These are phyloP conservation scores for Sanderia malayensis DNA, from an alignment of 30 jellyfish, hydroid and myxozoan species.

Conservation along the genomic window DNA sequence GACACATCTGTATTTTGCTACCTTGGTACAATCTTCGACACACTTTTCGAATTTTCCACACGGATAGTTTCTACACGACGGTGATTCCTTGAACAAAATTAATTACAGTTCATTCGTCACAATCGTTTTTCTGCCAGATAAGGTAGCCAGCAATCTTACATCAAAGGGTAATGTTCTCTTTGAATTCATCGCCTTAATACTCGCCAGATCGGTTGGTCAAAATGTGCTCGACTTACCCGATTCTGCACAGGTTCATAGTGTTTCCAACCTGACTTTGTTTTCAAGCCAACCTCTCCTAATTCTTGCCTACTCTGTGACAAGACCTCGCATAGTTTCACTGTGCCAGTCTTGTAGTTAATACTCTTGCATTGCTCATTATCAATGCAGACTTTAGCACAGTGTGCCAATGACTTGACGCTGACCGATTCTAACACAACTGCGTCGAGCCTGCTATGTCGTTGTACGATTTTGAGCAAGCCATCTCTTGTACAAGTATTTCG, in stretches of 20 bases:
- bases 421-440: background rate
- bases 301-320: background rate
- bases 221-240: constrained; percentile 6
- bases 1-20: constrained; percentile 1
- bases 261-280: background rate
- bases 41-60: background rate
- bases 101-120: no score
- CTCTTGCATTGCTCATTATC: background rate
- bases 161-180: background rate
- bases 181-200: no score
- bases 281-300: background rate
- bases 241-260: background rate
- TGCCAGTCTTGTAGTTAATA: background rate
- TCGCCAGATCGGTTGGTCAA: no score
- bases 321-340: background rate
- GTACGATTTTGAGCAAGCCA: background rate
- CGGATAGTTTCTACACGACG: background rate
- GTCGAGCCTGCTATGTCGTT: background rate
- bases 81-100: background rate
- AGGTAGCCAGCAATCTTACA: background rate
- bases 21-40: constrained; percentile 7
- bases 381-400: background rate
- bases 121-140: no score
- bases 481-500: background rate
- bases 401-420: background rate